Base-by-base conservation (phyloP, 2,888 invertebrate genomes). In the Agrochola macilenta region DNA sequence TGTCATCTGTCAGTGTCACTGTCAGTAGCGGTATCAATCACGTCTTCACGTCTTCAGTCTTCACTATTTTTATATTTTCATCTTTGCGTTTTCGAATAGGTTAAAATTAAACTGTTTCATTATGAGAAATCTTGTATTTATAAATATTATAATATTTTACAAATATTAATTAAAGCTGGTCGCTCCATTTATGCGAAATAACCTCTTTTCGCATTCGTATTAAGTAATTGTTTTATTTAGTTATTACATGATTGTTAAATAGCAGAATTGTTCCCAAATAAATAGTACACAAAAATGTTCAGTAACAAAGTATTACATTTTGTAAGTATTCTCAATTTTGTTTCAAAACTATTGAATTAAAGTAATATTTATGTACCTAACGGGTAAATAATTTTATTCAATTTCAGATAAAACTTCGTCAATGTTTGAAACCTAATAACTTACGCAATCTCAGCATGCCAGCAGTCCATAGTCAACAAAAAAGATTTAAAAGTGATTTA, bases 401-500 rank as follows among this genome's bases (percentile, higher is more conserved):
- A 68, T 92, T 93, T n/a, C 89, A 95, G 95, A 83, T 90, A n/a
- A 91, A 90, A 83, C 49, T 91, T 39, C 82, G 84, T 35, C 89
- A 88, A 71, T 75, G 80, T 72, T n/a, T 91, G 11, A 92, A 87
- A 68, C 76, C 84, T 46, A 85, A 74, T 39, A 88, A 63, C 65
- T 46, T 89, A 43, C 23, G 58, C 23, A 79, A 79, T 68, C 61
- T 81, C 54, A 73, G 66, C 5, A 69, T 85, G 52, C 68, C 88
- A 76, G 65, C 87, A 57, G 20, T 84, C 69, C 87, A 89, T 82
- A 87, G 74, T 79, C 91, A 91, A 83, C 92, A 90, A 64, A 91
- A 83, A 69, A 89, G 95, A 78, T 83, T 85, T 2, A 96, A 94
- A 89, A 94, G 92, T 88, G 95, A 97, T 90, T 89, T 97, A 85